Evolutionary conservation across 2,888 invertebrate species (phyloP).

Genomic region (Allygus modestus): DNA sequence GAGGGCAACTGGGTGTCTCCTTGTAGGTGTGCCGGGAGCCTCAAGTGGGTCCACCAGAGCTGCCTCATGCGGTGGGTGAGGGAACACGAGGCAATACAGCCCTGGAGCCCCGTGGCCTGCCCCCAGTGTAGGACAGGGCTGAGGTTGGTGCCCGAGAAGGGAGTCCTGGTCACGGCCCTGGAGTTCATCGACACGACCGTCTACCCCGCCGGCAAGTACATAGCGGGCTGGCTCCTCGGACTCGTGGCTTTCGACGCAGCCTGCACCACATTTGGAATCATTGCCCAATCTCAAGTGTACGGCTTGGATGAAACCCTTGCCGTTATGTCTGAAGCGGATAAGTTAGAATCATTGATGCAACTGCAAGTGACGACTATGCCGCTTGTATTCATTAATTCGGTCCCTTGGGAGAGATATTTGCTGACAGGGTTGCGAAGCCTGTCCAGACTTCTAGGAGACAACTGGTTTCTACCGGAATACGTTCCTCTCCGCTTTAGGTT

Average conservation of each 20-base stretch:
- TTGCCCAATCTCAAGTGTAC: neutral
- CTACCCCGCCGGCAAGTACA: neutral
- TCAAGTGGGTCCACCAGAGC: too few relatives aligned
- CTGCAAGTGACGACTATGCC: neutral
- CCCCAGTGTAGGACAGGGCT: too few relatives aligned
- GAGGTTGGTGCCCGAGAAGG: too few relatives aligned
- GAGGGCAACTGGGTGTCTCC: conserved; percentile 27
- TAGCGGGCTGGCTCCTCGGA: too few relatives aligned
- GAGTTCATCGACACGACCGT: neutral
- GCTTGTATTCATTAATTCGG: neutral
- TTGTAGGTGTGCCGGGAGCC: conserved; percentile 11
- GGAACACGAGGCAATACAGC: too few relatives aligned
- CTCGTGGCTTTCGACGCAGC: neutral
- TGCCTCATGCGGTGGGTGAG: too few relatives aligned
- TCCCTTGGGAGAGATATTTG: too few relatives aligned
- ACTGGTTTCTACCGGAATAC: neutral
- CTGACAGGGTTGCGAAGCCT: neutral
- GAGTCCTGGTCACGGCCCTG: too few relatives aligned
- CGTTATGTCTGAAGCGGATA: too few relatives aligned
- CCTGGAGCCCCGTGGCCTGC: too few relatives aligned
- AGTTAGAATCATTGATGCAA: neutral
- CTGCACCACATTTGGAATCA: neutral
- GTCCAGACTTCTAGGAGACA: neutral
- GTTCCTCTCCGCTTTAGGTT: neutral
- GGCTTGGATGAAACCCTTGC: too few relatives aligned